phyloP scores from a whole-genome alignment of 2,888 invertebrate genomes.

The Pseudolycoriella hygida region DNA sequence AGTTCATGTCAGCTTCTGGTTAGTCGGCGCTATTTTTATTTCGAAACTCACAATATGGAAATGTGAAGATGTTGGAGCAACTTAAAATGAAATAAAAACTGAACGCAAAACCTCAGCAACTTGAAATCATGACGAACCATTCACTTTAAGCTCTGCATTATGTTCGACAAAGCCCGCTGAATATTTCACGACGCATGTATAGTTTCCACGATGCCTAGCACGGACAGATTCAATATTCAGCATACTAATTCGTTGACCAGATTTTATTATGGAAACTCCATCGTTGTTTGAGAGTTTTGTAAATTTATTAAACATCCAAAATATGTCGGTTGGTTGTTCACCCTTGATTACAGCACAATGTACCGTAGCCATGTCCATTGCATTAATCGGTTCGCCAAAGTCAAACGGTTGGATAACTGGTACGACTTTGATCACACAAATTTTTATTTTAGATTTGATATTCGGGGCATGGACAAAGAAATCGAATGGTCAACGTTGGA shows the following conservation, averaged over 20 bases:
- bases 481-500: not conserved
- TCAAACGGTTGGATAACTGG: conserved; percentile 63
- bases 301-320: conserved; percentile 44
- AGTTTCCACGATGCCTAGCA: conserved; percentile 53
- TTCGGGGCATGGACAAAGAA: not conserved
- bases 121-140: conserved; percentile 34
- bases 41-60: no score
- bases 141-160: conserved; percentile 51
- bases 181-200: conserved; percentile 57
- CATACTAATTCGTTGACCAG: conserved; percentile 44
- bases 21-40: no score
- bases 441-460: no score
- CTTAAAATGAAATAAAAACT: no score
- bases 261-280: conserved; percentile 40
- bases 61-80: no score
- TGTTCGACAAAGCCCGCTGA: conserved; percentile 48
- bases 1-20: no score
- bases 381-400: conserved; percentile 59
- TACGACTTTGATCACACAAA: conserved; percentile 35
- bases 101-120: no score
- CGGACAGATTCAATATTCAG: conserved; percentile 50
- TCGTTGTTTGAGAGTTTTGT: conserved; percentile 31
- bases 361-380: conserved; percentile 54
- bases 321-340: conserved; percentile 58
- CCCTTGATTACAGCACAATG: conserved; percentile 58